Base-by-base conservation (phyloP, 2,888 invertebrate species). In the Lepidocyrtoides sp. region DNA sequence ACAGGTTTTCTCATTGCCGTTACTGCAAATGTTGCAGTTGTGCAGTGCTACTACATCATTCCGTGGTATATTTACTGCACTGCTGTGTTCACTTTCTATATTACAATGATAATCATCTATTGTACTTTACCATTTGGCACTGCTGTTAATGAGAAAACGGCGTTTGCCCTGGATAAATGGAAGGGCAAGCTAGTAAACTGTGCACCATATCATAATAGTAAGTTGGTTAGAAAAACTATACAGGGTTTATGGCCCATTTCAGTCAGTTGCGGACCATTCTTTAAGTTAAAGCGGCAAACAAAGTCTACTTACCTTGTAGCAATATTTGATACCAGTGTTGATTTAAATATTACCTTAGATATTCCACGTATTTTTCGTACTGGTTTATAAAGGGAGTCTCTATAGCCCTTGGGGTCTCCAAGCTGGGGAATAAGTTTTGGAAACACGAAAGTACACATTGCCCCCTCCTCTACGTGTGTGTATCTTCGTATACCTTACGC, bases 111-210 rank as follows among this genome's bases (percentile, higher is more conserved):
- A 14, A 54, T 81, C 32, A 83, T 83, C 3, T 83, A 63, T 14
- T 20, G 10, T 12, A 83, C 83, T 0, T 17, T 83, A 3, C 83
- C 83, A 20, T 83, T 83, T 63, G 83, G 83, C n/a, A 83, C 83
- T 20, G 63, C 63, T 3, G 23, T 20, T 66, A 14, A 83, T 66
- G 83, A 83, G 66, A 83, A 83, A 66, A 83, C 83, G 2, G 8
- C 17, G 7, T 12, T 20, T 12, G 44, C 83, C 1, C 2, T 83
- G 1, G 66, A 12, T 12, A 12, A 36, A 20, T 83, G 83, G 83
- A 63, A 44, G 5, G 5, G 0, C 4, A 10, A 36, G 7, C 7
- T 60, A 12, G 4, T 1, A 14, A 10, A 20, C 3, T 17, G 54
- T 12, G 8, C 44, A 12, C n/a, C n/a, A n/a, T n/a, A n/a, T 44